These are phyloP conservation scores for Furcula furcula DNA, from an alignment of 2,888 invertebrate species.

Conservation along the genomic window DNA sequence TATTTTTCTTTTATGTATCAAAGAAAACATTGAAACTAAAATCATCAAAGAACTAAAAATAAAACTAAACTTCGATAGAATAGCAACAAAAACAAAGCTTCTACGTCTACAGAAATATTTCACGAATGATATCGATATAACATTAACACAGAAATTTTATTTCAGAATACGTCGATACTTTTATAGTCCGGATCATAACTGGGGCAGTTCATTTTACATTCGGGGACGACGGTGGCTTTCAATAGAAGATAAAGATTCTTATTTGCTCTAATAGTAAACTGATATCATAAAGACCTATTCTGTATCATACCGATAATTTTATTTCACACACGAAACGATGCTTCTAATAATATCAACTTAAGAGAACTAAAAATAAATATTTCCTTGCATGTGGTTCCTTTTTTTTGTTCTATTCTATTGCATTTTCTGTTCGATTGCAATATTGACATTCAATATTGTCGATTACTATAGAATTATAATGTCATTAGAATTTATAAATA, in stretches of 20 bases:
- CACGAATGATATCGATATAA: conserved; percentile 13
- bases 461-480: background rate
- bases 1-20: background rate
- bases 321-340: no score
- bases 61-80: conserved; percentile 3
- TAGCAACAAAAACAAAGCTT: conserved; percentile 9
- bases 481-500: background rate
- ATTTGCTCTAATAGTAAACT: no score
- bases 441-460: no score
- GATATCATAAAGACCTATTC: no score
- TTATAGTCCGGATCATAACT: conserved; percentile 15
- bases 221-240: conserved; percentile 10
- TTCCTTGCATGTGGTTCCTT: no score
- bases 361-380: no score
- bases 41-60: conserved; percentile 3
- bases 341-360: no score
- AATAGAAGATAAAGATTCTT: conserved; percentile 6
- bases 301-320: no score
- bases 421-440: no score
- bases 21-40: conserved; percentile 6
- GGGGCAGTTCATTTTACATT: conserved; percentile 16
- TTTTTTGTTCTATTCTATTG: no score
- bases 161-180: conserved; percentile 13
- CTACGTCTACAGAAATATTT: conserved; percentile 9
- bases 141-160: conserved; percentile 22